A percentile compares a stretch with the other conserved stretches of the same genome.
Conservation (phyloP, 2,888 invertebrate genomes). For the Tigriopus californicus region DNA sequence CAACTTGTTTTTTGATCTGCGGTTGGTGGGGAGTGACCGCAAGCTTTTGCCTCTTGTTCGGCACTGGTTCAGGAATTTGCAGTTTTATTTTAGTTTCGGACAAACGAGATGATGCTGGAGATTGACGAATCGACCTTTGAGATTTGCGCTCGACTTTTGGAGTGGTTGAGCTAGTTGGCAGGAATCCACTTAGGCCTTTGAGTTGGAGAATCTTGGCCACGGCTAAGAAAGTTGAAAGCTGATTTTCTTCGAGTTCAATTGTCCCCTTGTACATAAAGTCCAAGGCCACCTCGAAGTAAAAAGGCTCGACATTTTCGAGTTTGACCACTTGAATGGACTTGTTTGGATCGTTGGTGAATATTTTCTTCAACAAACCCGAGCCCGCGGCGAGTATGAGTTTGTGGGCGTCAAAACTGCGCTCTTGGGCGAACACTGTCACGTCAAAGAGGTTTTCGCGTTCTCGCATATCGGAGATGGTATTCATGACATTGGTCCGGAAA, state of each 20-base stretch:
- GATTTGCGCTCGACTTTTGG: too few species aligned
- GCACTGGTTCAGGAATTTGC: too few species aligned
- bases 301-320: conserved; percentile 22
- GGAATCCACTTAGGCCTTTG: conserved; percentile 20
- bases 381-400: conserved; percentile 24
- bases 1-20: too few species aligned
- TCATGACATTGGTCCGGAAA: conserved; percentile 22
- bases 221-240: conserved; percentile 22
- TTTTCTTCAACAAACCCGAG: conserved; percentile 2
- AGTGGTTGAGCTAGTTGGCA: too few species aligned
- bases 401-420: conserved; percentile 23
- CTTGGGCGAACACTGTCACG: conserved; percentile 24
- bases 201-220: conserved; percentile 23
- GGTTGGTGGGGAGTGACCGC: too few species aligned
- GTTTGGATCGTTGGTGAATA: not conserved
- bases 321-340: conserved; percentile 21
- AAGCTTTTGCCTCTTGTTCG: too few species aligned
- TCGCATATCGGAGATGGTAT: conserved; percentile 22
- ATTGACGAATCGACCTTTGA: too few species aligned
- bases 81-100: too few species aligned
- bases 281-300: conserved; percentile 23
- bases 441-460: conserved; percentile 22
- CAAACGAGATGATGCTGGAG: too few species aligned
- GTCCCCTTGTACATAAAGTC: conserved; percentile 24
- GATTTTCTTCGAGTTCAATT: conserved; percentile 23